Evolutionary conservation across 2,797 vertebrate species (phyloP).

Genomic region (Phalanger gymnotis): DNA sequence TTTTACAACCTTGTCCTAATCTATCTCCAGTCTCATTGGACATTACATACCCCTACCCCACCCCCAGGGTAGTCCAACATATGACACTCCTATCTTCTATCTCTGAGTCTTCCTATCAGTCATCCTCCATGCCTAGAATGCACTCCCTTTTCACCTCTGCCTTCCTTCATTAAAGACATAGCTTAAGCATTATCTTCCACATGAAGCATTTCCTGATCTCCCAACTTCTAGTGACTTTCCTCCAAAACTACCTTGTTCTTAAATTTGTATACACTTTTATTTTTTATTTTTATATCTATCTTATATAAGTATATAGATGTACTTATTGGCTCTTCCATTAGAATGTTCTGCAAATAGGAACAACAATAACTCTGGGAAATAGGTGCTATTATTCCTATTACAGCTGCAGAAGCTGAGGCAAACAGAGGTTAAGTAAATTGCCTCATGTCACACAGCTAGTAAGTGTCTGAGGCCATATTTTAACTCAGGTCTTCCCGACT

Average conservation of each 20-base stretch:
- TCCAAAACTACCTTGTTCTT: not conserved
- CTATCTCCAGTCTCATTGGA: not conserved
- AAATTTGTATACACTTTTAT: not conserved
- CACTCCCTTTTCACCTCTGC: not conserved
- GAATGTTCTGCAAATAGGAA: not conserved
- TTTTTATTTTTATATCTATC: not conserved
- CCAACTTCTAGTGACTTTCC: not conserved
- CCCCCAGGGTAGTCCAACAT: not conserved
- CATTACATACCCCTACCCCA: accelerated
- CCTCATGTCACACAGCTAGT: not conserved
- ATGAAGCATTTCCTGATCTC: not conserved
- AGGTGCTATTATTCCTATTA: not conserved
- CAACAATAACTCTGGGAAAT: not conserved
- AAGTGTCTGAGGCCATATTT: not conserved
- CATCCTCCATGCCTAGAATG: not conserved
- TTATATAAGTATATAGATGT: not conserved
- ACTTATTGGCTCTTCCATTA: not conserved
- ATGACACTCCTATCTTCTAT: not conserved
- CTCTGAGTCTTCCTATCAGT: not conserved
- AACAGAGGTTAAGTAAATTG: not conserved
- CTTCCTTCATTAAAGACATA: not conserved
- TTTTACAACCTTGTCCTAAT: not conserved
- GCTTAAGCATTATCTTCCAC: not conserved
- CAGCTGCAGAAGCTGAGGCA: not conserved
- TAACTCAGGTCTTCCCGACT: not conserved